Conservation (phyloP, 2,797 vertebrate genomes). For the Silurus lanzhouensis region DNA sequence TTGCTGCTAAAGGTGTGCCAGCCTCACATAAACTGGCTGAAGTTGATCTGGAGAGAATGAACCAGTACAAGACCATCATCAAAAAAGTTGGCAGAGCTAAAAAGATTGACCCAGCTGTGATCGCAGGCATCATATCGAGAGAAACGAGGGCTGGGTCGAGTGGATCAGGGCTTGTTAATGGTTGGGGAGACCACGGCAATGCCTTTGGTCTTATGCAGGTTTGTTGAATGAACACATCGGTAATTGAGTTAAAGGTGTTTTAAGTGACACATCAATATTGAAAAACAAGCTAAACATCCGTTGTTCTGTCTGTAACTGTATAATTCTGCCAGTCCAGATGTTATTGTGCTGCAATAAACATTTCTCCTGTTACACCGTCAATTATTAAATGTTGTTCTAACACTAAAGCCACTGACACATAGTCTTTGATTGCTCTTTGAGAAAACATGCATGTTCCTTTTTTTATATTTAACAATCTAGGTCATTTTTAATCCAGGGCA, state of each 20-base stretch:
- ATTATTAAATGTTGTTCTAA: neutral
- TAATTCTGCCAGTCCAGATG: neutral
- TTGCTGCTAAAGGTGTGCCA: conserved; percentile 50
- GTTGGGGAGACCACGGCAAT: conserved; percentile 60
- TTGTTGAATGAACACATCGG: neutral
- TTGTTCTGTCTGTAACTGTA: neutral
- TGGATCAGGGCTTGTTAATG: conserved; percentile 46
- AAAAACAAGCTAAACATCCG: neutral
- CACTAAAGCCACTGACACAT: too few relatives aligned
- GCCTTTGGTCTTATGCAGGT: conserved; percentile 68
- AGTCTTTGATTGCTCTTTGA: too few relatives aligned
- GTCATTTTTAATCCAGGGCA: too few relatives aligned
- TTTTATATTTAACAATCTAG: too few relatives aligned
- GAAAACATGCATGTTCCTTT: too few relatives aligned
- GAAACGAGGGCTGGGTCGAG: conserved; percentile 58
- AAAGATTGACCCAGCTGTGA: conserved; percentile 59
- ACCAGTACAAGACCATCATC: conserved; percentile 54
- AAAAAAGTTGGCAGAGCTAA: conserved; percentile 45
- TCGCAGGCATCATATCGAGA: conserved; percentile 62
- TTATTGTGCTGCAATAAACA: neutral
- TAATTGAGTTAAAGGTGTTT: neutral
- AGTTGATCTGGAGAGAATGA: conserved; percentile 51
- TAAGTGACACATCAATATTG: neutral
- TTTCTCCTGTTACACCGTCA: neutral
- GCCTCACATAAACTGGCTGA: conserved; percentile 58